Evolutionary conservation across 2,113 vertebrate species (phyloP).

Genomic region (Rostratula benghalensis): DNA sequence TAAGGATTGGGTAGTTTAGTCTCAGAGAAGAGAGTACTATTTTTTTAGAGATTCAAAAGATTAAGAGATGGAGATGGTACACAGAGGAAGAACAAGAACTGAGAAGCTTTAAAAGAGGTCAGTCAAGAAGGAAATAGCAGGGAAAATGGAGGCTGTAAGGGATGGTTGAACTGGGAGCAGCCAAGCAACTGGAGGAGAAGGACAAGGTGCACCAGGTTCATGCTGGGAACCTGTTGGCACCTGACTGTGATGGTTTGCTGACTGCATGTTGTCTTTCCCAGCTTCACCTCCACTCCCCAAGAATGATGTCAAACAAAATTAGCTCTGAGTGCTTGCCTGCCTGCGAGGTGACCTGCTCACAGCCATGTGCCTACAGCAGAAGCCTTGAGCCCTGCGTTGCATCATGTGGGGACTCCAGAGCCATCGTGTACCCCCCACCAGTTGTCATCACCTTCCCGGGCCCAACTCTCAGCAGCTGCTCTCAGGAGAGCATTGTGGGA

Average conservation of each 20-base stretch:
- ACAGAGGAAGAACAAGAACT: not conserved
- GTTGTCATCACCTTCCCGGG: not conserved
- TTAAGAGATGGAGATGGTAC: no score
- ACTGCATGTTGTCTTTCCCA: accelerated
- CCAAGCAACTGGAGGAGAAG: not conserved
- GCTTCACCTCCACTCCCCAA: not conserved
- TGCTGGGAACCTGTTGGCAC: not conserved
- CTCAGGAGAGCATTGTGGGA: slow-evolving; percentile 12
- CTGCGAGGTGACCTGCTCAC: not conserved
- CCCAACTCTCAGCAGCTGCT: not conserved
- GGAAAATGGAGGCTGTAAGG: not conserved
- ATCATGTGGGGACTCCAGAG: not conserved
- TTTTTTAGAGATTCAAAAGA: not conserved
- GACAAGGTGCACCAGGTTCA: not conserved
- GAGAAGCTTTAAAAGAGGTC: not conserved
- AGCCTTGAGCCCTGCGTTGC: not conserved
- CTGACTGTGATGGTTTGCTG: not conserved
- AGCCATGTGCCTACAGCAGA: not conserved
- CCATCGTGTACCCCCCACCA: not conserved
- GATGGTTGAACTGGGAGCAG: not conserved
- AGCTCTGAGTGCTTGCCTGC: not conserved
- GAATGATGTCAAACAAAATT: not conserved
- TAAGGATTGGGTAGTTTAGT: not conserved
- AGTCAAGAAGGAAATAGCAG: not conserved
- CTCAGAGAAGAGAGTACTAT: not conserved